A percentile compares a stretch with the other conserved stretches of the same genome.
Conservation (phyloP, 2,797 vertebrate species). For the Poecilia picta region DNA sequence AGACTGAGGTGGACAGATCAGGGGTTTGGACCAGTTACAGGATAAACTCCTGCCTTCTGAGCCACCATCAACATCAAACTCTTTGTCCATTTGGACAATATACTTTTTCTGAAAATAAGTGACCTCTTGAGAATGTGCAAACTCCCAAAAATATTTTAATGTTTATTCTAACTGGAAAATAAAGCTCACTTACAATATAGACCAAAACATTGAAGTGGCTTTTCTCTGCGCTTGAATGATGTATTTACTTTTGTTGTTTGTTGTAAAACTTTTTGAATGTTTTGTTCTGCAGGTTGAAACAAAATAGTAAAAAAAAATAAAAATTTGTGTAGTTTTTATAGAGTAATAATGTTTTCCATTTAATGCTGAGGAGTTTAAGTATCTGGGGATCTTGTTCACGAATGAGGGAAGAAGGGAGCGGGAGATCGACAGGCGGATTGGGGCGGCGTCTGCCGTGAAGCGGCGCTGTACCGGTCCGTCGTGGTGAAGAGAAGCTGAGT, state of each 20-base stretch:
- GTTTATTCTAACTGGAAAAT: not conserved
- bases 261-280: not conserved
- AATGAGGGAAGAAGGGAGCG: too few relatives aligned
- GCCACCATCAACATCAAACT: not conserved
- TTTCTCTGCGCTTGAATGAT: not conserved
- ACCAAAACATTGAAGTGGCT: not conserved
- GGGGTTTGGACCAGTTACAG: not conserved
- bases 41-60: not conserved
- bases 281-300: not conserved
- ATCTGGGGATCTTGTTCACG: too few relatives aligned
- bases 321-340: not conserved
- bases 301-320: not conserved
- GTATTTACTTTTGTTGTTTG: not conserved
- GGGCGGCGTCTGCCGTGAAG: too few relatives aligned
- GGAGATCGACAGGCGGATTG: too few relatives aligned
- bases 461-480: too few relatives aligned
- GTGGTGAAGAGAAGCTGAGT: too few relatives aligned
- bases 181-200: not conserved
- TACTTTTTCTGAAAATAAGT: not conserved
- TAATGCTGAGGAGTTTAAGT: too few relatives aligned
- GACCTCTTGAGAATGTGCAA: not conserved
- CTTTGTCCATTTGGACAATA: not conserved
- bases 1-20: not conserved
- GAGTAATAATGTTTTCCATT: not conserved
- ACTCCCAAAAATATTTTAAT: not conserved